Evolutionary conservation across 2,113 vertebrate species (phyloP).

Genomic region (Tychaedon coryphoeus): DNA sequence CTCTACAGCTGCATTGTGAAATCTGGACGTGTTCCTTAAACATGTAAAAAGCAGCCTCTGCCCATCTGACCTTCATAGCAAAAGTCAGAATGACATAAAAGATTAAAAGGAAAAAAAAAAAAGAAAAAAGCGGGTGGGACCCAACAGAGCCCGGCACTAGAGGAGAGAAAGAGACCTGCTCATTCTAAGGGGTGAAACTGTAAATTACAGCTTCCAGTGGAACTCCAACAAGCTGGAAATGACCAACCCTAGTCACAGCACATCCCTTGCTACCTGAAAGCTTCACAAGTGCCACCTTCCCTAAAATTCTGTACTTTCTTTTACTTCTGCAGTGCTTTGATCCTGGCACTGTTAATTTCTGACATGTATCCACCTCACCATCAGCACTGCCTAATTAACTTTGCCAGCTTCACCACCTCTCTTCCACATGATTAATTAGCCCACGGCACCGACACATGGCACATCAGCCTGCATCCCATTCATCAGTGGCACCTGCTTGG

Average conservation of each 20-base stretch:
- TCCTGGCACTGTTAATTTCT: neutral
- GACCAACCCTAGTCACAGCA: accelerated
- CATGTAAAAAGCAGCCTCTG: neutral
- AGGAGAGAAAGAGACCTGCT: neutral
- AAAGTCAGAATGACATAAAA: neutral
- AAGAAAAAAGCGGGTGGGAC: accelerated
- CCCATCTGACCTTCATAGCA: neutral
- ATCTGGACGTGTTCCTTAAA: neutral
- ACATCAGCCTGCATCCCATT: neutral
- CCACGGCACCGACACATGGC: neutral
- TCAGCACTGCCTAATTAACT: neutral
- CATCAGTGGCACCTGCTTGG: neutral
- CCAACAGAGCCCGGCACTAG: neutral
- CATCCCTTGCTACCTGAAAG: neutral
- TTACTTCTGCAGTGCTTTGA: neutral
- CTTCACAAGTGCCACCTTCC: neutral
- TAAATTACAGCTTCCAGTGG: neutral
- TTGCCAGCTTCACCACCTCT: neutral
- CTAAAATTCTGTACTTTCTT: neutral
- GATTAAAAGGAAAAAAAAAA: neutral
- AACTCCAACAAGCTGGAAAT: neutral
- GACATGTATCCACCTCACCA: neutral
- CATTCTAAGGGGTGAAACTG: neutral
- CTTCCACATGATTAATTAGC: neutral
- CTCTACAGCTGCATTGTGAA: neutral